Conservation (phyloP, 2,113 vertebrate genomes). For the Gymnorhina tibicen region DNA sequence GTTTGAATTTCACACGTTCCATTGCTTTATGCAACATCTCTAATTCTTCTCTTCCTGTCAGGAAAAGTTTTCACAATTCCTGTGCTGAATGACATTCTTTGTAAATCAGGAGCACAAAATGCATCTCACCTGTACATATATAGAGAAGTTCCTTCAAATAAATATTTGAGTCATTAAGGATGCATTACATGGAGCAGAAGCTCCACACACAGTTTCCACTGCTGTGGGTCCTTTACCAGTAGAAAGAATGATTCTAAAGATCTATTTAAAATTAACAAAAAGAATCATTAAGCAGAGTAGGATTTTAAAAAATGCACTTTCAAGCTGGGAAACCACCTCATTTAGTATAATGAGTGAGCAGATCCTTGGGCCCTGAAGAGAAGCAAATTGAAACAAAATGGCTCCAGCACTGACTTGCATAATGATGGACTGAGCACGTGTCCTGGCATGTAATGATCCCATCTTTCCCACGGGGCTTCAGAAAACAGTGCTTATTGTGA, state of each 20-base stretch:
- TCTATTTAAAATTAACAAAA: slow-evolving; percentile 69
- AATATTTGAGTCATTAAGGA: neutral
- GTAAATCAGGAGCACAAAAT: neutral
- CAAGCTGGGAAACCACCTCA: slow-evolving; percentile 65
- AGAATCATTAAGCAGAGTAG: slow-evolving; percentile 63
- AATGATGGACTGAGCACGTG: slow-evolving; percentile 34
- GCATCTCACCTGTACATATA: neutral
- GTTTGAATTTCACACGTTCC: neutral
- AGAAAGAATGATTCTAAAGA: slow-evolving; percentile 54
- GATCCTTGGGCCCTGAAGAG: slow-evolving; percentile 59
- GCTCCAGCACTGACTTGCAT: slow-evolving; percentile 41
- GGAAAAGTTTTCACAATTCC: neutral
- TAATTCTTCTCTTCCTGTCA: neutral
- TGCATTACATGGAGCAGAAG: neutral
- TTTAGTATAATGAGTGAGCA: slow-evolving; percentile 65
- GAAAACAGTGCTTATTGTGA: neutral
- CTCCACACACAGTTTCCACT: slow-evolving; percentile 31
- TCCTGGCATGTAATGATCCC: slow-evolving; percentile 23
- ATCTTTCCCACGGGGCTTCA: slow-evolving; percentile 12
- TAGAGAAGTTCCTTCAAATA: neutral
- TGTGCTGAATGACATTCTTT: neutral
- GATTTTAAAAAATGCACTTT: slow-evolving; percentile 62
- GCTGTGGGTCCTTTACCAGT: slow-evolving; percentile 29
- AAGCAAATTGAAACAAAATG: slow-evolving; percentile 64
- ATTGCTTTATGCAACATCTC: neutral